Percentiles rank a stretch among this genome's conserved stretches.
These are phyloP conservation scores for Thunnus maccoyii DNA, from an alignment of 2,113 vertebrate species.

Conservation along the genomic window DNA sequence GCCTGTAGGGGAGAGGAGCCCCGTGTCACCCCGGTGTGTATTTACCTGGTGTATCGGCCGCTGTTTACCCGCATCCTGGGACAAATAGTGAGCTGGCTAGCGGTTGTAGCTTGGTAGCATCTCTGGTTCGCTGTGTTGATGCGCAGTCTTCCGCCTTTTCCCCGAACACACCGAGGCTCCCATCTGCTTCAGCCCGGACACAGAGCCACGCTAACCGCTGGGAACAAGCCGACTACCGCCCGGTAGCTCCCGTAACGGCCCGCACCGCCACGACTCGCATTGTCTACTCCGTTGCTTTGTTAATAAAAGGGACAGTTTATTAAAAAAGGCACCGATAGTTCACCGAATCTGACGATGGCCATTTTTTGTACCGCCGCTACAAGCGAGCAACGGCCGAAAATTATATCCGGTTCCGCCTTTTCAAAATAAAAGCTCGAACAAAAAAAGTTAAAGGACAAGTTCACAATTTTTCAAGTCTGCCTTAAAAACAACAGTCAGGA, in stretches of 20 bases:
- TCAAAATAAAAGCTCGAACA: slow-evolving; percentile 42
- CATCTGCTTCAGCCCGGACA: slow-evolving; percentile 61
- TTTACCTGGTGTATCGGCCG: slow-evolving; percentile 39
- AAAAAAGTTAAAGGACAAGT: too few relatives aligned
- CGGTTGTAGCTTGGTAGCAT: slow-evolving; percentile 51
- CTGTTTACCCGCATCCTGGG: slow-evolving; percentile 40
- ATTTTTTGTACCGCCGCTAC: slow-evolving; percentile 59
- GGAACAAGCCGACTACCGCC: slow-evolving; percentile 8
- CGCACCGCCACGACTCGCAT: slow-evolving; percentile 12
- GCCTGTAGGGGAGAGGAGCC: too few relatives aligned
- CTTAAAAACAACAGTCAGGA: too few relatives aligned
- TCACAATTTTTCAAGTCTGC: too few relatives aligned
- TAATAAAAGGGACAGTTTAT: neutral
- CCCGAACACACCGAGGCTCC: slow-evolving; percentile 57
- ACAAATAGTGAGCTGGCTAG: slow-evolving; percentile 29
- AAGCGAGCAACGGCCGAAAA: slow-evolving; percentile 6
- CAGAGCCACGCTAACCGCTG: slow-evolving; percentile 16
- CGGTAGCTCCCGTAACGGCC: neutral
- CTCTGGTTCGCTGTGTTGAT: slow-evolving; percentile 41
- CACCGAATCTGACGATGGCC: slow-evolving; percentile 45
- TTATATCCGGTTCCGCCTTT: slow-evolving; percentile 22
- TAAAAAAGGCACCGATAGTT: slow-evolving; percentile 56
- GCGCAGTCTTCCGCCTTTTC: slow-evolving; percentile 77
- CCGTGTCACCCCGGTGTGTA: neutral
- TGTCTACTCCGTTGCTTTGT: neutral